These are phyloP conservation scores for Ophion obscuratus DNA, from an alignment of 2,888 invertebrate species.

Conservation along the genomic window DNA sequence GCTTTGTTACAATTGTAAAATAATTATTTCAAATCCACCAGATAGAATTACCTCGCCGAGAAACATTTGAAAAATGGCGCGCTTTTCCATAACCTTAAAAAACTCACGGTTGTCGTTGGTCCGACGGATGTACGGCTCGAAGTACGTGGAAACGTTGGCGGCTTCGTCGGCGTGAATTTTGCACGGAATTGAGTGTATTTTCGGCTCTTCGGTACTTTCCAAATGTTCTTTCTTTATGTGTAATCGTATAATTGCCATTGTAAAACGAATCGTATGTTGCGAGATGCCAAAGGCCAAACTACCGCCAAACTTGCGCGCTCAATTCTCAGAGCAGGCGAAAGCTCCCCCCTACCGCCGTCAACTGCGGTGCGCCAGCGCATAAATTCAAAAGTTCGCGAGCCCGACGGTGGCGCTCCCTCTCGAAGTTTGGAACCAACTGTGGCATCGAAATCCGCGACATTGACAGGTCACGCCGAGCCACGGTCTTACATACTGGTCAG, in stretches of 20 bases:
- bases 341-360: background rate
- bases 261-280: constrained; percentile 85
- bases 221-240: constrained; percentile 85
- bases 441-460: background rate
- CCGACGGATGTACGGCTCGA: constrained; percentile 86
- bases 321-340: background rate
- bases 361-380: background rate
- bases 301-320: constrained; percentile 29
- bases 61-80: constrained; percentile 45
- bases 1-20: background rate
- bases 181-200: constrained; percentile 90
- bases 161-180: constrained; percentile 89
- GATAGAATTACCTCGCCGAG: background rate
- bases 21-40: background rate
- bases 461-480: background rate
- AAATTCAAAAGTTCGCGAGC: background rate
- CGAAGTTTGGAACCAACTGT: background rate
- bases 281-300: constrained; percentile 34
- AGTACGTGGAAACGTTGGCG: constrained; percentile 89
- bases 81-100: constrained; percentile 50
- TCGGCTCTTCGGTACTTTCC: constrained; percentile 77
- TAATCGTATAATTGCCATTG: constrained; percentile 85
- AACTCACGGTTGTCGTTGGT: constrained; percentile 85
- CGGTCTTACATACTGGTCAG: too few species aligned
- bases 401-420: background rate